These are phyloP conservation scores for Scaptomyza flava DNA, from an alignment of 2,888 invertebrate genomes.

Conservation along the genomic window DNA sequence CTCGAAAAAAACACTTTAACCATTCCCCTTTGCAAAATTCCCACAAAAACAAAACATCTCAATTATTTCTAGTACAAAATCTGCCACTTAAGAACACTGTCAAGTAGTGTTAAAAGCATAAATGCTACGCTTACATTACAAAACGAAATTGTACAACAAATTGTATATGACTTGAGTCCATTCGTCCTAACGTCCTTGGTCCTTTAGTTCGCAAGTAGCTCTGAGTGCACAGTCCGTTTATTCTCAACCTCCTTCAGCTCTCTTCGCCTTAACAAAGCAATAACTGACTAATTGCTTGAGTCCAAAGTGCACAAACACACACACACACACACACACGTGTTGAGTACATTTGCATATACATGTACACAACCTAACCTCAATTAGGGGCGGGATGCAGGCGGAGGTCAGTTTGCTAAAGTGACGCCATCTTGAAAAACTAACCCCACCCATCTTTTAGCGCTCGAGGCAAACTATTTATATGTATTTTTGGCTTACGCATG, in stretches of 20 bases:
- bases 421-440: constrained; percentile 48
- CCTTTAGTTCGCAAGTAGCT: constrained; percentile 18
- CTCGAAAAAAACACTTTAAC: background rate
- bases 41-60: constrained; percentile 1
- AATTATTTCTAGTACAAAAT: constrained; percentile 13
- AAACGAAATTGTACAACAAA: constrained; percentile 34
- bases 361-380: constrained; percentile 42
- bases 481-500: constrained; percentile 20
- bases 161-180: constrained; percentile 27
- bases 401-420: constrained; percentile 3
- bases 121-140: constrained; percentile 41
- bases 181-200: constrained; percentile 15
- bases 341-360: constrained; percentile 66
- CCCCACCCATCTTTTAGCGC: background rate
- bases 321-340: constrained; percentile 8
- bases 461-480: constrained; percentile 20
- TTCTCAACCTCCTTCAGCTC: background rate
- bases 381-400: constrained; percentile 27
- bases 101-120: constrained; percentile 30
- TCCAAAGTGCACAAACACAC: constrained; percentile 51
- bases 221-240: constrained; percentile 26
- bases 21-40: background rate
- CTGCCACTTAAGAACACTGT: constrained; percentile 24
- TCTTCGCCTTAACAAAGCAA: constrained; percentile 43
- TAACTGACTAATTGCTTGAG: constrained; percentile 77